A percentile compares a stretch with the other conserved stretches of the same genome.
phyloP scores from a whole-genome alignment of 2,797 vertebrate species.

The Lycodopsis pacificus region DNA sequence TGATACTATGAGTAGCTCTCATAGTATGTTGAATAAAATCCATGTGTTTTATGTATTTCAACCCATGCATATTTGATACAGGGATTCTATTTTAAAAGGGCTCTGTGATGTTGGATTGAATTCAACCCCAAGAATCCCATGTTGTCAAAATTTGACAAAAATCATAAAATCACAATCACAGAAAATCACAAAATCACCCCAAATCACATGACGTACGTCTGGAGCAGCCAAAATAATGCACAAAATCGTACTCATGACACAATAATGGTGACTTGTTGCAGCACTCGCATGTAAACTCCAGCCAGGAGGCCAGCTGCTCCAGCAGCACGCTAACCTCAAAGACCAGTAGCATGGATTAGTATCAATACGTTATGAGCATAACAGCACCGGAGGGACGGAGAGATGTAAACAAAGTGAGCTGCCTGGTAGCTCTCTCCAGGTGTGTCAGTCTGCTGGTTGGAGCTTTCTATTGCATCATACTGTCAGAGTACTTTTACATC shows the following conservation, averaged over 20 bases:
- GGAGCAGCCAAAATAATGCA: neutral
- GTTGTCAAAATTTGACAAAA: neutral
- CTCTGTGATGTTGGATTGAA: neutral
- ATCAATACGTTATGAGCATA: conserved; percentile 67
- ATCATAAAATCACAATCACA: neutral
- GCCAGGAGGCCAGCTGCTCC: conserved; percentile 13
- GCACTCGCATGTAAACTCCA: neutral
- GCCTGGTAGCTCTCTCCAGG: conserved; percentile 6
- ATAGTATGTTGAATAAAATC: neutral
- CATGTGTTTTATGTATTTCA: neutral
- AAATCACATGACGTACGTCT: neutral
- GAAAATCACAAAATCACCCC: neutral
- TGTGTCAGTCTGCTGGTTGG: neutral
- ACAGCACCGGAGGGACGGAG: conserved; percentile 30
- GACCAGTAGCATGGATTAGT: conserved; percentile 40
- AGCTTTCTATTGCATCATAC: no score
- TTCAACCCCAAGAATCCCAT: neutral
- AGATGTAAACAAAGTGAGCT: conserved; percentile 36
- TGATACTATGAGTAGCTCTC: neutral
- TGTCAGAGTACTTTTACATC: no score
- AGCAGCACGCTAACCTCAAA: conserved; percentile 16
- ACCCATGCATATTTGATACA: neutral
- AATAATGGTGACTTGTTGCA: neutral
- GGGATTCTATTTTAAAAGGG: neutral
- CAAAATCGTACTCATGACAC: no score